Base-by-base conservation (phyloP, 1,140 invertebrate genomes). In the Nasonia vitripennis region DNA sequence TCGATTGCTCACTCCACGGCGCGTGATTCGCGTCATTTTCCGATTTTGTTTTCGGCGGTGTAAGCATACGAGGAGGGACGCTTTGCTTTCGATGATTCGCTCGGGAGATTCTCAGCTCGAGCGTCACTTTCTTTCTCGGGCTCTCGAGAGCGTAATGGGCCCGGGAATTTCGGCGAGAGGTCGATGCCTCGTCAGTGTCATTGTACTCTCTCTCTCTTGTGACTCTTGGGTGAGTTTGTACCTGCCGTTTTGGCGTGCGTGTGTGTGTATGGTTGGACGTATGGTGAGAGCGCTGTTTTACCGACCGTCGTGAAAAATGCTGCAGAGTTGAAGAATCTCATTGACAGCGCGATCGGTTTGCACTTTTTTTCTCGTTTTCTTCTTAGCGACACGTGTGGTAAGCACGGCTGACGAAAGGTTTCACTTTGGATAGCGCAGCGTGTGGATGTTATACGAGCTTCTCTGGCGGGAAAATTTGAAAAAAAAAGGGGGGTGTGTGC, bases 61-160 rank as follows among this genome's bases (percentile, higher is more conserved):
- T 20, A 55, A 55, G 27, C 1, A 27, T 27, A 27, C 27, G 27
- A 27, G 27, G 27, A 27, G 51, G 37, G n/a, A 27, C 68, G 23
- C 68, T 34, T n/a, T 23, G 74, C 73, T 74, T 74, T 74, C 73
- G 74, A 51, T 77, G 74, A 77, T 51, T 77, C 74, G 74, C 41
- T 20, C 31, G 23, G 27, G 31, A 34, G 78, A 80, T 10, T 9
- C 9, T 37, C 34, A 37, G 27, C 27, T 27, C 41, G 7, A 45
- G 48, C 78, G 68, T 85, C 78, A 85, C 83, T 85, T 85, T 85
- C 83, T 80, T 85, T 73, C 81, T 45, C 73, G 34, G n/a, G 48
- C 73, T 68, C 55, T 62, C 20, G 55, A 62, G 62, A 62, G 62
- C 82, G 75, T 83, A 83, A 83, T 83, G 78, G 23, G 68, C 31